These are phyloP conservation scores for Muntiacus reevesi DNA, from an alignment of 2,113 vertebrate genomes.

Conservation along the genomic window DNA sequence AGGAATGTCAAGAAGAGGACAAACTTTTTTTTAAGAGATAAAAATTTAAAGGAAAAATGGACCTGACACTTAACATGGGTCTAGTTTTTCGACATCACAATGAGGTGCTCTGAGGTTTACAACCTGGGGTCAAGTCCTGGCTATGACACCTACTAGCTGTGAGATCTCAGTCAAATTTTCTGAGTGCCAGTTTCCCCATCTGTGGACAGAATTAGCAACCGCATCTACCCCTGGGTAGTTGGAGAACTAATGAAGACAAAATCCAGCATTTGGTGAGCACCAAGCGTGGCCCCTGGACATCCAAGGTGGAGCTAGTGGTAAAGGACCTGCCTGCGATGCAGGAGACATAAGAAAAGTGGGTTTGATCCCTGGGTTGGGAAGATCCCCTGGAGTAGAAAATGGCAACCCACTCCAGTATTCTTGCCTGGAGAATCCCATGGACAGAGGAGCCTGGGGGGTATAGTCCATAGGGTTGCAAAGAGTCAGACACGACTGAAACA, in stretches of 20 bases:
- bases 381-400: not conserved
- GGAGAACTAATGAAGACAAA: not conserved
- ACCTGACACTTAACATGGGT: not conserved
- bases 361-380: not conserved
- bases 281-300: rapidly evolving
- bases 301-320: not conserved
- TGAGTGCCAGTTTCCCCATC: not conserved
- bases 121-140: not conserved
- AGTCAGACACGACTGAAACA: rapidly evolving
- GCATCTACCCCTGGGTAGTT: too few relatives aligned
- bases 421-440: not conserved
- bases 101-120: not conserved
- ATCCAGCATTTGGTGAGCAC: not conserved
- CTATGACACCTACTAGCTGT: not conserved
- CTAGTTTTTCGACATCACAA: not conserved
- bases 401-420: not conserved
- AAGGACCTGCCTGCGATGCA: not conserved
- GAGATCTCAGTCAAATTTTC: not conserved
- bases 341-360: not conserved
- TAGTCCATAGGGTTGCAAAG: not conserved
- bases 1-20: slow-evolving; percentile 20
- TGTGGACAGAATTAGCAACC: too few relatives aligned
- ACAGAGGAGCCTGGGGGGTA: not conserved
- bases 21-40: not conserved
- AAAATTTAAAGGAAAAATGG: not conserved